Conservation (phyloP, 1,140 invertebrate species). For the Callitettix versicolor region DNA sequence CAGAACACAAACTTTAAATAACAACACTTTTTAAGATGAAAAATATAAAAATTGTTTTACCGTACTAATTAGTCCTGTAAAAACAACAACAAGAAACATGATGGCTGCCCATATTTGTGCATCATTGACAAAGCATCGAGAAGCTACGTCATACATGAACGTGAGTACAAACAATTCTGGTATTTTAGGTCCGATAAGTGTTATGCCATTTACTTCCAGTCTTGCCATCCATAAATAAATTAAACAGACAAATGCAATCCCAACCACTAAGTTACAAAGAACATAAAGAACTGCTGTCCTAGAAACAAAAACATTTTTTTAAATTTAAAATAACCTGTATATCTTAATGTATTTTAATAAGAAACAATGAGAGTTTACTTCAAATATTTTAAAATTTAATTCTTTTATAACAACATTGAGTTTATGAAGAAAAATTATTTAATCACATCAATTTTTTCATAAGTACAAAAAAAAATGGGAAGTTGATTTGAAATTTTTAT, state of each 20-base stretch:
- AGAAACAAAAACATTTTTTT: slow-evolving; percentile 12
- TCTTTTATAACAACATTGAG: not conserved
- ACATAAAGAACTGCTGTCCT: slow-evolving; percentile 36
- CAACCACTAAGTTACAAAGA: slow-evolving; percentile 34
- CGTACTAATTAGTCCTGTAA: slow-evolving; percentile 39
- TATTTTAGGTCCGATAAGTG: slow-evolving; percentile 20
- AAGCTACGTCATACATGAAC: slow-evolving; percentile 35
- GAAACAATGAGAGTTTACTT: not conserved
- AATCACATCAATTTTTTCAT: no score
- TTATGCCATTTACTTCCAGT: slow-evolving; percentile 16
- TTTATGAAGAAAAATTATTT: no score
- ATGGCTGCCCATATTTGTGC: slow-evolving; percentile 33
- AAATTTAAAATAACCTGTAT: not conserved
- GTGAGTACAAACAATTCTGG: slow-evolving; percentile 35
- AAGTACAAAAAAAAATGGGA: no score
- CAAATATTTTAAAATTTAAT: not conserved
- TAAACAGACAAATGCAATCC: slow-evolving; percentile 33
- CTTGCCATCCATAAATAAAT: slow-evolving; percentile 32
- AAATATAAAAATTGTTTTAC: slow-evolving; percentile 27
- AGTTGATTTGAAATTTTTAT: no score
- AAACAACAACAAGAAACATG: slow-evolving; percentile 33
- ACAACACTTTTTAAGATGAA: no score
- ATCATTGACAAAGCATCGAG: slow-evolving; percentile 26
- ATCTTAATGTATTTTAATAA: no score
- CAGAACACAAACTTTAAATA: no score